These are phyloP conservation scores for Mellilla xanthometata DNA, from an alignment of 2,888 invertebrate species.

Conservation along the genomic window DNA sequence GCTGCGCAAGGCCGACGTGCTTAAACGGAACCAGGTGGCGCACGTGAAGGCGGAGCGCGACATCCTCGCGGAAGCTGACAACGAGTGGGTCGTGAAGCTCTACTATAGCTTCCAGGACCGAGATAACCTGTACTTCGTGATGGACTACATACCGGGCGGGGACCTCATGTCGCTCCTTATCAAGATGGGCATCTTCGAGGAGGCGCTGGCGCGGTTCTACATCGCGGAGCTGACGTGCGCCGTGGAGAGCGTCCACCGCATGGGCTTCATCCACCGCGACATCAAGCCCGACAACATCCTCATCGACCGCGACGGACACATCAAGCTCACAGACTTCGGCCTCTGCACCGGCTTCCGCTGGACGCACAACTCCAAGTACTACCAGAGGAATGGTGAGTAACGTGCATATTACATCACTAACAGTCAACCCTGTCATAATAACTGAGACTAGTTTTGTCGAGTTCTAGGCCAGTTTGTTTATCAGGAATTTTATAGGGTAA, in stretches of 20 bases:
- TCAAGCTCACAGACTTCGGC: constrained; percentile 99
- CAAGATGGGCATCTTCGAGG: constrained; percentile 97
- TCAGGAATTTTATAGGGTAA: too few relatives aligned
- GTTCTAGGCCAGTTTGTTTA: too few relatives aligned
- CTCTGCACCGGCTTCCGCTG: constrained; percentile 99
- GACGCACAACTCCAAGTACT: constrained; percentile 99
- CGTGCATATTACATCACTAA: too few relatives aligned
- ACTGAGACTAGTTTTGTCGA: too few relatives aligned
- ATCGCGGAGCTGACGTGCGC: constrained; percentile 98
- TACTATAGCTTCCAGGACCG: constrained; percentile 99
- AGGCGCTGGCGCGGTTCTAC: constrained; percentile 93
- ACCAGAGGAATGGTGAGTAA: constrained; percentile 95
- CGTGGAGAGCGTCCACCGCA: constrained; percentile 99
- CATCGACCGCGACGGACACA: constrained; percentile 98
- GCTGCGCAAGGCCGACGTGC: constrained; percentile 96
- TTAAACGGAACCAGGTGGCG: constrained; percentile 98
- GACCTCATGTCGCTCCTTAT: constrained; percentile 99
- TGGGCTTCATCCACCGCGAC: constrained; percentile 99
- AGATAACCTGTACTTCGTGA: constrained; percentile 98
- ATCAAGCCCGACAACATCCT: constrained; percentile 99
- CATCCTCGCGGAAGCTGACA: constrained; percentile 99
- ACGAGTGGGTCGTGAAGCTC: constrained; percentile 99
- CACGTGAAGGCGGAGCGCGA: constrained; percentile 99
- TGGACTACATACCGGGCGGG: constrained; percentile 99
- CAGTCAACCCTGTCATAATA: too few relatives aligned